A percentile compares a stretch with the other conserved stretches of the same genome.
Evolutionary conservation across 2,113 vertebrate genomes (phyloP).

Genomic region (Chloroceryle aenea): DNA sequence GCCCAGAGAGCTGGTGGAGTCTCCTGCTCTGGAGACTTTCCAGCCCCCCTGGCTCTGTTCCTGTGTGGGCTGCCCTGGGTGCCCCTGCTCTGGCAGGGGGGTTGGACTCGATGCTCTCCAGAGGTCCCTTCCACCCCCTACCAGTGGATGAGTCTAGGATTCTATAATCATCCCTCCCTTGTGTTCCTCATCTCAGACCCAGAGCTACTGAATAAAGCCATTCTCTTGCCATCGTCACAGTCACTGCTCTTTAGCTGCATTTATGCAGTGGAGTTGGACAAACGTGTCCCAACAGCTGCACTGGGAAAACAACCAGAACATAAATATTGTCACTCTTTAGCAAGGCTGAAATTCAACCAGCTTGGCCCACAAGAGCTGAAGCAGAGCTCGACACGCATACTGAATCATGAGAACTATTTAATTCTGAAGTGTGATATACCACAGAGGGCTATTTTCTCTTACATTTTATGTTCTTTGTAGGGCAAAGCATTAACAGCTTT

Average conservation of each 20-base stretch:
- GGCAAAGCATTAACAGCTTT: background rate
- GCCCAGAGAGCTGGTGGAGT: too few relatives aligned
- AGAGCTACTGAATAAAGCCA: background rate
- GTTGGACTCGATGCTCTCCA: too few relatives aligned
- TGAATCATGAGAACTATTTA: background rate
- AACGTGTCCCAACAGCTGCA: background rate
- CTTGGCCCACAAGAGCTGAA: background rate
- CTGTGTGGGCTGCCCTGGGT: too few relatives aligned
- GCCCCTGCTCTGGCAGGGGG: too few relatives aligned
- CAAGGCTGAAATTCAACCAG: constrained; percentile 1
- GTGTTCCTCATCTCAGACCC: background rate
- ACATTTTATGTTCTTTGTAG: background rate
- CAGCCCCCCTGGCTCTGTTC: too few relatives aligned
- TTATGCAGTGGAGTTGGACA: background rate
- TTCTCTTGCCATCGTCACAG: background rate
- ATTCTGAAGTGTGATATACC: background rate
- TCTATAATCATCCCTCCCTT: background rate
- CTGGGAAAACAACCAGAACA: background rate
- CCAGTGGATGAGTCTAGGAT: too few relatives aligned
- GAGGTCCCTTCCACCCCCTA: too few relatives aligned
- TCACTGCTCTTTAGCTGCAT: background rate
- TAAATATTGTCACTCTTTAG: background rate
- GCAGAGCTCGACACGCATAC: background rate
- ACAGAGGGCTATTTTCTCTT: background rate
- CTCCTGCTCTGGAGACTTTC: too few relatives aligned